A percentile compares a stretch with the other conserved stretches of the same genome.
phyloP scores from a whole-genome alignment of 2,888 invertebrate genomes.

The Podabrus alpinus region DNA sequence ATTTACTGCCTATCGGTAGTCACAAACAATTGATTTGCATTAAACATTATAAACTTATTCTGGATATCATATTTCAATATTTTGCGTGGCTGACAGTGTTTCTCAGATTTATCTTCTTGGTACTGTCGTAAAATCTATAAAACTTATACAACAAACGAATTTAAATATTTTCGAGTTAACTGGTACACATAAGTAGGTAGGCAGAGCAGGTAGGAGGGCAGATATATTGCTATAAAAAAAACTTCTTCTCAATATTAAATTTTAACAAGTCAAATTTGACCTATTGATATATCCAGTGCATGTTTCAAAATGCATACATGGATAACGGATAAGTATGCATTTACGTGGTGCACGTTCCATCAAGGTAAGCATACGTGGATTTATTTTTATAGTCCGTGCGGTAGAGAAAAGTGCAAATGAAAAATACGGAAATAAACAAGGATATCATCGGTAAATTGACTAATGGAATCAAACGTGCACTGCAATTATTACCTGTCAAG shows the following conservation, averaged over 20 bases:
- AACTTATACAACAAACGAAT: background rate
- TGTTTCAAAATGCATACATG: background rate
- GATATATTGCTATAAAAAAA: background rate
- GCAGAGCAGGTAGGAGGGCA: background rate
- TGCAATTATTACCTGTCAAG: slow-evolving; percentile 26
- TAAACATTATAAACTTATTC: slow-evolving; percentile 55
- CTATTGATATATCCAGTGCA: background rate
- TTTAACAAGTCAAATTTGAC: background rate
- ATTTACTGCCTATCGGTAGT: slow-evolving; percentile 54
- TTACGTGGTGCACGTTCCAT: slow-evolving; percentile 31
- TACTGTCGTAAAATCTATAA: slow-evolving; percentile 8
- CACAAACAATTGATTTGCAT: slow-evolving; percentile 56
- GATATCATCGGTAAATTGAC: slow-evolving; percentile 28
- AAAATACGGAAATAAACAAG: slow-evolving; percentile 28
- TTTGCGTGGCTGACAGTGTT: slow-evolving; percentile 44
- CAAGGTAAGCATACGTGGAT: slow-evolving; percentile 37
- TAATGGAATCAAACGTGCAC: slow-evolving; percentile 34
- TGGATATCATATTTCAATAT: slow-evolving; percentile 52
- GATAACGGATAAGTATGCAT: background rate
- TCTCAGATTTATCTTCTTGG: slow-evolving; percentile 39
- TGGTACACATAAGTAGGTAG: background rate
- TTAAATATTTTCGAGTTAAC: background rate
- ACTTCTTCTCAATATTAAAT: background rate
- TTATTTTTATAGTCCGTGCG: slow-evolving; percentile 35
- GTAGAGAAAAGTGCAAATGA: slow-evolving; percentile 21